Base-by-base conservation (phyloP, 1,140 invertebrate genomes). In the Eurosta solidaginis region DNA sequence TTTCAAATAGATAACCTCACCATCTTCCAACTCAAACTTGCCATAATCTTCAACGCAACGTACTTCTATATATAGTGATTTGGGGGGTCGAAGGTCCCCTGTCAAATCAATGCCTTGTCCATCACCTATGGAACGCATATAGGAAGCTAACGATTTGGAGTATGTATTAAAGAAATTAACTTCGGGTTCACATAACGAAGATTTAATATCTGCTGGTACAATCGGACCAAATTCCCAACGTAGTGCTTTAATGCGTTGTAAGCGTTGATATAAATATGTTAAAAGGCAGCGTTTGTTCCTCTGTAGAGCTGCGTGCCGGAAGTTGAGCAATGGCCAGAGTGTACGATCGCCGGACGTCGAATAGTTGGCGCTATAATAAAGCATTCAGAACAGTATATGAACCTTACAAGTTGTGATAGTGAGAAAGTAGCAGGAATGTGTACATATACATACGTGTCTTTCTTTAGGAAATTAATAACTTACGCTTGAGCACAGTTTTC, bases 161-260 rank as follows among this genome's bases (percentile, higher is more conserved):
- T 98, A 98, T 77, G 93, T 93, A 36, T 92, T 92, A 83, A 98
- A 96, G 94, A 96, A 98, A 76, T 93, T 90, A 29, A 93, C 88
- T 89, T 98, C 97, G 3, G 93, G 90, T 83, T 94, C 92, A 80
- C 94, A 93, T 20, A 98, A 88, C 80, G 95, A 93, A 40, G 92
- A 89, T 85, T 93, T 94, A 0, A 98, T 92, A 85, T 98, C 96
- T 0, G 91, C 83, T 3, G 97, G 97, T 77, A 99, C 87, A 47
- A 97, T 93, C 77, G 95, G 93, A 3, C 97, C 97, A 87, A 98
- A 95, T 85, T 97, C 94, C 97, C 97, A 98, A 73, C 97, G 89
- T 86, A 98, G 91, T 54, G 94, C 91, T 81, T 93, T 91, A 22
- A 98, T 92, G 82, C 93, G 92, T 79, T 91, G 91, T 84, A 98